Conservation (phyloP, 2,888 invertebrate genomes). For the Hermaeophaga mercurialis region DNA sequence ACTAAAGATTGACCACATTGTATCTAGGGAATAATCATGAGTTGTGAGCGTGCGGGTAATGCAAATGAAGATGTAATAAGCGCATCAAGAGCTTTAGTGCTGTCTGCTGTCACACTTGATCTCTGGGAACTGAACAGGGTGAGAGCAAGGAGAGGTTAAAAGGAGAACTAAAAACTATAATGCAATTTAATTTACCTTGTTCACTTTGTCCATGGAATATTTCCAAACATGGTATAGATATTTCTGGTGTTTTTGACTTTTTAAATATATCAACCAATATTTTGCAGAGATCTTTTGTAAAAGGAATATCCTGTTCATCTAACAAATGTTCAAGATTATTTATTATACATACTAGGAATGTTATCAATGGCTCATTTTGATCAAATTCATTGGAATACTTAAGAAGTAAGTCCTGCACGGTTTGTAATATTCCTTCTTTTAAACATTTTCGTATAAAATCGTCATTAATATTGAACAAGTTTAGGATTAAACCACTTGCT, state of each 20-base stretch:
- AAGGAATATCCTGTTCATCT: constrained; percentile 59
- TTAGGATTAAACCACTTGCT: constrained; percentile 77
- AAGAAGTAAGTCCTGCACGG: constrained; percentile 61
- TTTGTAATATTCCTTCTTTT: constrained; percentile 61
- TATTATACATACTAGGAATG: constrained; percentile 64
- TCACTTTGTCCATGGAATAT: constrained; percentile 77
- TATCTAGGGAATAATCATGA: too few species aligned
- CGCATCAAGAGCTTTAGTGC: too few species aligned
- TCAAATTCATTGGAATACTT: constrained; percentile 58
- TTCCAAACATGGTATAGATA: constrained; percentile 78
- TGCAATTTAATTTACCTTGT: constrained; percentile 64
- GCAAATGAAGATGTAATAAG: too few species aligned
- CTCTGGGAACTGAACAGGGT: too few species aligned
- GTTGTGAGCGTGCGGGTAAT: too few species aligned
- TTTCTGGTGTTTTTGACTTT: constrained; percentile 70
- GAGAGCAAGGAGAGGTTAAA: too few species aligned
- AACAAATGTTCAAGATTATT: constrained; percentile 68
- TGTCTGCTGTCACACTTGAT: too few species aligned
- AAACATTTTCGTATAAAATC: constrained; percentile 67
- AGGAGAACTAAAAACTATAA: too few species aligned
- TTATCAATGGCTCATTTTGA: constrained; percentile 63
- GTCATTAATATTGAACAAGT: constrained; percentile 77
- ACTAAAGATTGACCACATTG: too few species aligned
- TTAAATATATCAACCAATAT: constrained; percentile 66
- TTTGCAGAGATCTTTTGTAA: constrained; percentile 49